Evolutionary conservation across 1,140 invertebrate genomes (phyloP), one percentile per base, ranked within the genome.

Genomic region (Euschistus heros): DNA sequence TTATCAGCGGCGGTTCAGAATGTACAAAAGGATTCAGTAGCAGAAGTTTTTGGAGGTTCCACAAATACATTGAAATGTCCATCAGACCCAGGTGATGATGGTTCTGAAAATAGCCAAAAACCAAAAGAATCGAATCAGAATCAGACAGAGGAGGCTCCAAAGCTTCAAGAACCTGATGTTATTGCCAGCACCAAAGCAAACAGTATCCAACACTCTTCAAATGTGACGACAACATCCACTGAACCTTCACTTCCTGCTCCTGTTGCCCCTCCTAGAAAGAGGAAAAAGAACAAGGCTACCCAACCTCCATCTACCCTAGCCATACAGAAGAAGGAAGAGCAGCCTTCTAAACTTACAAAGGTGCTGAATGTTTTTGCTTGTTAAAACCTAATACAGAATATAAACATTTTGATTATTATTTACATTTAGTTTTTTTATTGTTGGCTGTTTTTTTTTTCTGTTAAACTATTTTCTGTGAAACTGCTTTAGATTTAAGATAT

Each of bases 101-200:
- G 47, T 6, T n/a, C 47, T 18, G 22, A 22, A 22, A 50, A 50
- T 14, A 22, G 22, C 33, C 33, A 37, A 13, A 1, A 37, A 37
- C 5, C 3, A 13, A 37, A 37, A 37, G 1, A 37, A 2, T 37
- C 8, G 1, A 37, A 37, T 37, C 5, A 37, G 33, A 37, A 37
- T 10, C 7, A 13, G 13, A 13, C 10, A 10, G 33, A 37, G 33
- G 33, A 37, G 33, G 33, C 8, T 37, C 33, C 33, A 6, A 37
- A 62, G 52, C 73, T 86, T 72, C 86, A 88, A 75, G 92, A 95
- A 75, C 92, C 92, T 26, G 93, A 97, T 78, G 88, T 97, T 69
- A 92, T 97, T 66, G 89, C 91, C 59, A 95, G 92, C 76, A 93
- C 92, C 64, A 95, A 95, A 78, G 82, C 82, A 71, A 75, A 76